Evolutionary conservation across 2,888 invertebrate species (phyloP), one percentile per base, ranked within the genome.

Genomic region (Lissonota sp.): DNA sequence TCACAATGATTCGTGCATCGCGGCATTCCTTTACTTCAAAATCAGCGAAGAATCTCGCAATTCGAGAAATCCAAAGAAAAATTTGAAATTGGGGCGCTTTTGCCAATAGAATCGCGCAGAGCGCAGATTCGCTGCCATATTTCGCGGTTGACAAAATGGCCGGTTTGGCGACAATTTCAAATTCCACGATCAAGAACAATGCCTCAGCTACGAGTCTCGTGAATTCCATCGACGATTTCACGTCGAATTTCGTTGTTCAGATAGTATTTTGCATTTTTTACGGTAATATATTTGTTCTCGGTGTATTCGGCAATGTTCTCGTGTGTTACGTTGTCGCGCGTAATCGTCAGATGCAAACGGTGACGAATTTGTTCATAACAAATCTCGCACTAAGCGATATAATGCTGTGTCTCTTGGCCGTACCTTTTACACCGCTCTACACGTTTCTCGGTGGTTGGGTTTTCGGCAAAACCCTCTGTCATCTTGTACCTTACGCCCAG

Each of bases 361-460:
- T 99, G 49, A 99, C 99, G 4, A 99, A 99, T 92, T 95, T 98
- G 69, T 99, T 99, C 93, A 99, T 99, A 90, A 97, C 98, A 55
- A 99, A 99, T 92, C 93, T 99, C 87, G 99, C 99, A 0, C 93
- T 99, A 44, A 98, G 98, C 6, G 99, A 99, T 92, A 97, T 99
- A 63, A 93, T 99, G 60, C 95, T 99, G 84, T 99, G 99, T 92
- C 94, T 97, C 10, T 94, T 99, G 79, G 98, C 98, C 3, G 98
- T 99, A 62, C 99, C 99, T 5, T 98, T 99, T 89, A 99, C 99
- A 0, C 99, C 99, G 0, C 93, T 99, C 0, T 98, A 99, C 92
- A 97, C 98, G 0, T 99, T 99, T 90, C 94, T 98, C 85, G 97
- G 96, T 4, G 95, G 96, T 63, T 99, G 99, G 99, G 95, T 97